Conservation (phyloP, 2,113 vertebrate genomes). For the Macrotus californicus region DNA sequence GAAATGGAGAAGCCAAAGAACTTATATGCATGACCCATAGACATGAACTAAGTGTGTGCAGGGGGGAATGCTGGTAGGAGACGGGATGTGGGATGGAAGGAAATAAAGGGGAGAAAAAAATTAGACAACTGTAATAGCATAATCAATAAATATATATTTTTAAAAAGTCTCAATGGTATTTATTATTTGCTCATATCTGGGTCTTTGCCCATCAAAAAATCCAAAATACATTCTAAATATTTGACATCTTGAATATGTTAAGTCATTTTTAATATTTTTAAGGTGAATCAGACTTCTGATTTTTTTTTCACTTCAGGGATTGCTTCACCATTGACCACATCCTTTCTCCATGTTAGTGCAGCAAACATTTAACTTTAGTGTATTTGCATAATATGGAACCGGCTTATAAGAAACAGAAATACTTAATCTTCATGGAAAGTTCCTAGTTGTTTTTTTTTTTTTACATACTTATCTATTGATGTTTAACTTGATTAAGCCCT, state of each 20-base stretch:
- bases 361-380: not conserved
- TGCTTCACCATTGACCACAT: not conserved
- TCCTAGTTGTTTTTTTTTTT: not conserved
- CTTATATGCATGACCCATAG: too few species aligned
- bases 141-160: too few species aligned
- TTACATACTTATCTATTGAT: not conserved
- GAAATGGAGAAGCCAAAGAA: too few species aligned
- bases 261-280: not conserved
- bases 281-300: not conserved
- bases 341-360: not conserved
- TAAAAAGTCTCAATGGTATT: not conserved
- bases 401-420: not conserved
- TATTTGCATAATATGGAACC: not conserved
- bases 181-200: not conserved
- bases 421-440: not conserved
- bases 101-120: too few species aligned
- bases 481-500: not conserved
- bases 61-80: too few species aligned
- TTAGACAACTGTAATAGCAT: too few species aligned
- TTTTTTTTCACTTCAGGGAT: not conserved
- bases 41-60: too few species aligned
- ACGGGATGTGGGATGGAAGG: too few species aligned
- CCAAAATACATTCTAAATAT: not conserved
- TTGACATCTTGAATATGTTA: not conserved
- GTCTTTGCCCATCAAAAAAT: not conserved